Evolutionary conservation across 1,140 invertebrate species (phyloP).

Genomic region (Patella vulgata): DNA sequence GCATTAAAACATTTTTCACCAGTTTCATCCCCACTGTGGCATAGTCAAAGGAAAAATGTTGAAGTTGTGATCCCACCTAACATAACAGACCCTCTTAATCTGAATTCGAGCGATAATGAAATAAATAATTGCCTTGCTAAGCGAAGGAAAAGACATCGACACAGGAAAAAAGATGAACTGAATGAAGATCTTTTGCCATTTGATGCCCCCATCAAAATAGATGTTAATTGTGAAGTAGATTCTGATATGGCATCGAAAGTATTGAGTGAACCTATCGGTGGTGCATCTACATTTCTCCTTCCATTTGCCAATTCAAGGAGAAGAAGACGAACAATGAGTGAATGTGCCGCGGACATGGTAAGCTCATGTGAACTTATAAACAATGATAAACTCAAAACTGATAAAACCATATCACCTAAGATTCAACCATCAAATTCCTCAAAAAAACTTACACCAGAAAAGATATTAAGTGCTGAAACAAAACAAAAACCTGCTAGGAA

Average conservation of each 20-base stretch:
- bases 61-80: slow-evolving; percentile 93
- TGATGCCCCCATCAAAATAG: slow-evolving; percentile 51
- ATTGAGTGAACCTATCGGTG: background rate
- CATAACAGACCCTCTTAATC: slow-evolving; percentile 88
- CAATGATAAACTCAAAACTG: slow-evolving; percentile 25
- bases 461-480: background rate
- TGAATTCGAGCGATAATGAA: slow-evolving; percentile 74
- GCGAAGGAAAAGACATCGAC: slow-evolving; percentile 62
- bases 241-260: background rate
- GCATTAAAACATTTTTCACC: slow-evolving; percentile 85
- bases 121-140: slow-evolving; percentile 44
- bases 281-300: slow-evolving; percentile 87
- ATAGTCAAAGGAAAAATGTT: slow-evolving; percentile 82
- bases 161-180: slow-evolving; percentile 59
- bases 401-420: slow-evolving; percentile 32
- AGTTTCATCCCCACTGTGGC: slow-evolving; percentile 87
- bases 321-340: slow-evolving; percentile 62
- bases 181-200: slow-evolving; percentile 34
- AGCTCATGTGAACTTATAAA: background rate
- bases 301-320: slow-evolving; percentile 80
- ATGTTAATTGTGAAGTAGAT: slow-evolving; percentile 34
- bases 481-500: slow-evolving; percentile 12
- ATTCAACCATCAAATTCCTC: background rate
- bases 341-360: slow-evolving; percentile 24
- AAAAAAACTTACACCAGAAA: background rate